phyloP scores from a whole-genome alignment of 2,113 vertebrate genomes.

The Semnornis frantzii region DNA sequence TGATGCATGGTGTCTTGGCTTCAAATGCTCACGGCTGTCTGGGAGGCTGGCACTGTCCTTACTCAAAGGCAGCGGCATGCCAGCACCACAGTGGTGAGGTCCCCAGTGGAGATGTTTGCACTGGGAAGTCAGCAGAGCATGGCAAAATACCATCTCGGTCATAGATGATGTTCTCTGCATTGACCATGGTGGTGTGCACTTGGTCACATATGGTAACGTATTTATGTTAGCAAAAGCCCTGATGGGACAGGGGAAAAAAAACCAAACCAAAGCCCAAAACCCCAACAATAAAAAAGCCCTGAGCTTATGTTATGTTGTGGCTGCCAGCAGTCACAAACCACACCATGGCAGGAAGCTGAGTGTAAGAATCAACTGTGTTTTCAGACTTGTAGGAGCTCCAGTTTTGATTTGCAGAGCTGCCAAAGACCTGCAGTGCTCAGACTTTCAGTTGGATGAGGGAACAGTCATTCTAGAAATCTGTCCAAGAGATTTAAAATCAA shows the following conservation, averaged over 20 bases:
- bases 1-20: constrained; percentile 1
- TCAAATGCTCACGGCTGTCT: not conserved
- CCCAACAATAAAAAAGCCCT: not conserved
- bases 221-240: not conserved
- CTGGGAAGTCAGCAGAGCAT: not conserved
- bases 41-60: not conserved
- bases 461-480: not conserved
- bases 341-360: not conserved
- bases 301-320: constrained; percentile 1
- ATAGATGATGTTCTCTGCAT: not conserved
- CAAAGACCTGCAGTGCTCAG: constrained; percentile 3
- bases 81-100: not conserved
- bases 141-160: not conserved
- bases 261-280: no score
- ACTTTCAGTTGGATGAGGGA: constrained; percentile 22
- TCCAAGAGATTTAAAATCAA: constrained; percentile 15
- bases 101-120: not conserved
- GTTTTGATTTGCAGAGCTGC: constrained; percentile 29
- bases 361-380: not conserved
- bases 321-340: constrained; percentile 28
- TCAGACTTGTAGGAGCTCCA: constrained; percentile 12
- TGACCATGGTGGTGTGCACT: not conserved
- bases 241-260: not conserved
- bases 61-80: not conserved
- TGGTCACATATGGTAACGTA: not conserved